Conservation (phyloP, 2,113 vertebrate genomes). For the Caranx ignobilis region DNA sequence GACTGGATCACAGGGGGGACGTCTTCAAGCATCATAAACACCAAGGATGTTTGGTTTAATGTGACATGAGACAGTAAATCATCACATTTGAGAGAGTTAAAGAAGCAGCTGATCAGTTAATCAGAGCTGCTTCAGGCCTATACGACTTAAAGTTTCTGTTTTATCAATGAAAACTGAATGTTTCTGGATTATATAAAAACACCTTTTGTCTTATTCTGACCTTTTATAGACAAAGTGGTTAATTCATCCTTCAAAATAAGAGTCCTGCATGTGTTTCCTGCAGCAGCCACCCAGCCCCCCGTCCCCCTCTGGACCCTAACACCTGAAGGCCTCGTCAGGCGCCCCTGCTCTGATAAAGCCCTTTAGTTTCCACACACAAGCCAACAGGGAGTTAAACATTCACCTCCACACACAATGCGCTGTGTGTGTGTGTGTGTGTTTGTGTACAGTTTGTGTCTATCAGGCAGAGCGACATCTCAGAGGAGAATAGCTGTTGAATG, state of each 20-base stretch:
- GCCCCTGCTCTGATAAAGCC: conserved; percentile 33
- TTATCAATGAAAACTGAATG: not conserved
- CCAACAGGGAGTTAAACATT: conserved; percentile 66
- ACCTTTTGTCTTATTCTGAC: not conserved
- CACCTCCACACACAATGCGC: conserved; percentile 45
- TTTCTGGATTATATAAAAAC: not conserved
- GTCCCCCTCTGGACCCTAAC: too few species aligned
- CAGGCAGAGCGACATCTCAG: conserved; percentile 60
- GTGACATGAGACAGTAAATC: not conserved
- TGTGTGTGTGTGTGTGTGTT: conserved; percentile 55
- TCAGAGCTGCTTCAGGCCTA: too few species aligned
- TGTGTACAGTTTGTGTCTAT: conserved; percentile 50
- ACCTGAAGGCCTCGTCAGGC: conserved; percentile 34
- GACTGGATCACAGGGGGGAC: not conserved
- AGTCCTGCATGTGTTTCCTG: not conserved
- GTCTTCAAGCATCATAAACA: not conserved
- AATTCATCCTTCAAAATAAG: not conserved
- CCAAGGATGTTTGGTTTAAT: not conserved
- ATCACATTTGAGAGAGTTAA: too few species aligned
- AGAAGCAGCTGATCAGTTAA: too few species aligned
- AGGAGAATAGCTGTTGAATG: conserved; percentile 81
- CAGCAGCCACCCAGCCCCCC: conserved; percentile 4
- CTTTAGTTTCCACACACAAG: conserved; percentile 50
- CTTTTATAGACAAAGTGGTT: not conserved
- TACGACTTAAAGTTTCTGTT: too few species aligned